Evolutionary conservation across 2,113 vertebrate species (phyloP).

Genomic region (Phylloscopus whistleri): DNA sequence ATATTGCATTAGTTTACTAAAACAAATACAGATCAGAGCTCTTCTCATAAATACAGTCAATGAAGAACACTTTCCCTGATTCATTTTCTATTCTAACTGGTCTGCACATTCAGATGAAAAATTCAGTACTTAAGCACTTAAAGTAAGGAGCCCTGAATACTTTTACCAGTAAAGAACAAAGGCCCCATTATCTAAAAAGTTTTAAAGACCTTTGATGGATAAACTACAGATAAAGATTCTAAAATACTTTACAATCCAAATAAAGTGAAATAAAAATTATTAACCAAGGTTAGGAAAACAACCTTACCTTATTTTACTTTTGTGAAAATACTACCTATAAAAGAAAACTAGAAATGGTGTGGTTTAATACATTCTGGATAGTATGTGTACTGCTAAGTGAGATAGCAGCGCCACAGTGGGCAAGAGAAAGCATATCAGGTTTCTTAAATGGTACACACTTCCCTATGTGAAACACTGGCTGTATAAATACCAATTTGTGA

Average conservation of each 20-base stretch:
- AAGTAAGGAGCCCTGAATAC: background rate
- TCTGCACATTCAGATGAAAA: background rate
- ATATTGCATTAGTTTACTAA: background rate
- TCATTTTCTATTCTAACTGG: background rate
- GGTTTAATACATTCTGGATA: background rate
- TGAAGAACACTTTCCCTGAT: background rate
- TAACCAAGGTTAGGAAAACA: background rate
- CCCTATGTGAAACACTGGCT: background rate
- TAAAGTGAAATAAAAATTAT: background rate
- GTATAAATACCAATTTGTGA: background rate
- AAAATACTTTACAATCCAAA: background rate
- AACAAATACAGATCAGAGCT: background rate
- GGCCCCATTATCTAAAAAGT: background rate
- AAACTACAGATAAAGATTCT: background rate
- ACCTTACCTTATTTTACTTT: background rate
- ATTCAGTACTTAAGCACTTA: background rate
- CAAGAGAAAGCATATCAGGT: background rate
- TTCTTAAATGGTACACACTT: background rate
- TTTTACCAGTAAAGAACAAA: background rate
- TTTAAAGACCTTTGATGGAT: background rate
- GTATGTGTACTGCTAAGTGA: background rate
- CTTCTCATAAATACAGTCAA: background rate
- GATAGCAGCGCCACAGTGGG: accelerated
- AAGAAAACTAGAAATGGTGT: background rate
- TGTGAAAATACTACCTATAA: background rate